A percentile compares a stretch with the other conserved stretches of the same genome.
Conservation (phyloP, 2,797 vertebrate genomes). For the Sebastes steindachneri region DNA sequence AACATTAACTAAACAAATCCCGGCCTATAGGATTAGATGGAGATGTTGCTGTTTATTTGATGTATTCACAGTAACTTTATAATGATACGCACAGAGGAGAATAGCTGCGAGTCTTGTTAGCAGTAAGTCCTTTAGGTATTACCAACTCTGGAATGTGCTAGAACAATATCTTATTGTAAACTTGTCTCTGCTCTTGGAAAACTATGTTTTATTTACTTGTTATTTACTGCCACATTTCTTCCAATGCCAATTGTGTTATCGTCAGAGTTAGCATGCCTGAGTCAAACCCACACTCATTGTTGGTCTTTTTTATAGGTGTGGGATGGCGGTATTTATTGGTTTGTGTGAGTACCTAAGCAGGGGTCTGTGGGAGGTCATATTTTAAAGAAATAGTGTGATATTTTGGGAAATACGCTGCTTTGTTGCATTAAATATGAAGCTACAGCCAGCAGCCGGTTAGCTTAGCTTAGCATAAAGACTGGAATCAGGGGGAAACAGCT, state of each 20-base stretch:
- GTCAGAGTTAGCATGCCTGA: constrained; percentile 6
- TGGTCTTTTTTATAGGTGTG: constrained; percentile 57
- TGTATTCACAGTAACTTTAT: constrained; percentile 82
- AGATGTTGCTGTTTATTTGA: constrained; percentile 88
- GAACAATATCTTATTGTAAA: constrained; percentile 35
- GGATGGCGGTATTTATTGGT: constrained; percentile 64
- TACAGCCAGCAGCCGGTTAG: background rate
- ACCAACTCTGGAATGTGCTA: constrained; percentile 25
- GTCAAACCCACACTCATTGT: constrained; percentile 9
- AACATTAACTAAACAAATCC: constrained; percentile 94
- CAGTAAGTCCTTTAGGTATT: constrained; percentile 24
- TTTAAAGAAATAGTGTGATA: background rate
- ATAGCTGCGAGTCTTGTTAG: constrained; percentile 41
- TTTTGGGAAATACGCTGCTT: background rate
- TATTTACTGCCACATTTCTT: background rate
- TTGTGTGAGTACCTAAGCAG: constrained; percentile 68
- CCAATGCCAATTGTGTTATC: background rate
- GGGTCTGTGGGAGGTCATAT: background rate
- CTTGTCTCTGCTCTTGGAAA: background rate
- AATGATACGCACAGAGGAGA: constrained; percentile 73
- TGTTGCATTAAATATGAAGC: background rate
- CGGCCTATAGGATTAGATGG: constrained; percentile 90
- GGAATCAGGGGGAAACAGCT: background rate
- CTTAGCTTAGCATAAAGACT: background rate
- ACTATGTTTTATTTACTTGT: background rate